phyloP scores from a whole-genome alignment of 2,113 vertebrate species.

The Astur gentilis region DNA sequence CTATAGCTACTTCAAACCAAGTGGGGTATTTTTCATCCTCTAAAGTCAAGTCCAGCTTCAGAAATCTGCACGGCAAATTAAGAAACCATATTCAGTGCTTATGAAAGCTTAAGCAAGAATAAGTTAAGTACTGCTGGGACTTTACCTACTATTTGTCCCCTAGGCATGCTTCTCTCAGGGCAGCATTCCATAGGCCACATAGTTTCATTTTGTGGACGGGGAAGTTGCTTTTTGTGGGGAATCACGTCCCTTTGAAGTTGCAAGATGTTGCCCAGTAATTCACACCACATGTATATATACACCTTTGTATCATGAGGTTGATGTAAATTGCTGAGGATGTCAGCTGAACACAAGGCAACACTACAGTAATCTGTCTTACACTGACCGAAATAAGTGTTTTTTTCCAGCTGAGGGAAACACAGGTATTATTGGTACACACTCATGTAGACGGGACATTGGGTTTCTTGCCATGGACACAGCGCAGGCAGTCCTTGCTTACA shows the following conservation, averaged over 20 bases:
- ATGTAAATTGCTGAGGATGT: neutral
- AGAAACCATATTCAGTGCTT: neutral
- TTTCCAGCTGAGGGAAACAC: neutral
- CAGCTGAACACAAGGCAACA: neutral
- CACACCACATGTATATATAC: too few relatives aligned
- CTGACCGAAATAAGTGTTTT: neutral
- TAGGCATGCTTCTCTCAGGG: too few relatives aligned
- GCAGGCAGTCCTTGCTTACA: neutral
- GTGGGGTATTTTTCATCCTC: neutral
- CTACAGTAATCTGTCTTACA: neutral
- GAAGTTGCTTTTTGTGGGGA: neutral
- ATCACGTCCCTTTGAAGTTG: neutral
- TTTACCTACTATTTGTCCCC: too few relatives aligned
- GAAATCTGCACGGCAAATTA: neutral
- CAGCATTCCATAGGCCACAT: accelerated
- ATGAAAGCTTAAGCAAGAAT: neutral
- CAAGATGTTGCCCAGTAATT: neutral
- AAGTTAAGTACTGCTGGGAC: too few relatives aligned
- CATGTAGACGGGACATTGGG: neutral
- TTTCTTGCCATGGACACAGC: neutral
- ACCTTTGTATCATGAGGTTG: neutral
- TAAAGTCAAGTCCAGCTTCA: neutral
- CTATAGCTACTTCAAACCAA: neutral
- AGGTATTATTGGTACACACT: neutral
- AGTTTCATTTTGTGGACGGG: accelerated